Conservation (phyloP, 2,888 invertebrate genomes). For the Melanotus villosus region DNA sequence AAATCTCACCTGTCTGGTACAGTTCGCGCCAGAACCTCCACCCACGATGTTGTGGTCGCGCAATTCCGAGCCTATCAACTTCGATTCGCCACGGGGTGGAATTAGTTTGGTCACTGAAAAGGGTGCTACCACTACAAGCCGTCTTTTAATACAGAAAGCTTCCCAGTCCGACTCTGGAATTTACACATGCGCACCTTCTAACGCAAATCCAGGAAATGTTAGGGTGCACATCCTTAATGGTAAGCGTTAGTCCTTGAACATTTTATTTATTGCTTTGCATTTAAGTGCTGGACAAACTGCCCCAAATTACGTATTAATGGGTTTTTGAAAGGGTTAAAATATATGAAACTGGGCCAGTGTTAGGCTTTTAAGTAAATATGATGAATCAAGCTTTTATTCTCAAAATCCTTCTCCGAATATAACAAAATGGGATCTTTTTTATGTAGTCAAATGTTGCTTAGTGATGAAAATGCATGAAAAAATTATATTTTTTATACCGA, state of each 20-base stretch:
- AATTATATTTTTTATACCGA: too few species aligned
- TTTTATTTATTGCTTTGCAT: background rate
- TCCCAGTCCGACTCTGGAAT: slow-evolving; percentile 84
- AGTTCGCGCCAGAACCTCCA: slow-evolving; percentile 88
- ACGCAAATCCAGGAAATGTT: slow-evolving; percentile 84
- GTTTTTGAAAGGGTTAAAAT: too few species aligned
- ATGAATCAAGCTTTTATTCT: too few species aligned
- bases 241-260: slow-evolving; percentile 68
- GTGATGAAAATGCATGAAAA: too few species aligned
- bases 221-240: slow-evolving; percentile 90
- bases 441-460: too few species aligned
- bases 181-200: slow-evolving; percentile 89
- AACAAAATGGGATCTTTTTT: too few species aligned
- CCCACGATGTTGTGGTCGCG: slow-evolving; percentile 89
- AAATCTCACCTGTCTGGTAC: slow-evolving; percentile 88
- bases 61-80: slow-evolving; percentile 87
- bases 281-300: too few species aligned
- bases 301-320: too few species aligned
- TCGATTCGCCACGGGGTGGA: slow-evolving; percentile 90
- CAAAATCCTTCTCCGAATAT: too few species aligned
- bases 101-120: slow-evolving; percentile 91
- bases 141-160: slow-evolving; percentile 86
- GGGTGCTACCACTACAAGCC: slow-evolving; percentile 86
- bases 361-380: too few species aligned
- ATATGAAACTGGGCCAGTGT: too few species aligned